Conservation (phyloP, 2,888 invertebrate species). For the Achlya flavicornis region DNA sequence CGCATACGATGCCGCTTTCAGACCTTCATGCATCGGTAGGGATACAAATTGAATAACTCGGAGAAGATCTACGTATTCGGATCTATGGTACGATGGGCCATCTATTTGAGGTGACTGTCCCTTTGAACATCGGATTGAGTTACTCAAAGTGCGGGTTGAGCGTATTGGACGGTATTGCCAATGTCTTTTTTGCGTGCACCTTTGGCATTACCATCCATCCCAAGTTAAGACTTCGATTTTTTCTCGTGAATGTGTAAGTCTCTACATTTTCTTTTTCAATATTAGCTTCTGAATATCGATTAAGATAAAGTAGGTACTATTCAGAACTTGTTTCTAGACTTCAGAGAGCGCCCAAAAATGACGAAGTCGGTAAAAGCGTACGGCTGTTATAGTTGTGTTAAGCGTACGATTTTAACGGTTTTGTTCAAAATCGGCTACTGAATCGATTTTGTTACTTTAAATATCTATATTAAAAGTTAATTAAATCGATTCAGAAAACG, state of each 20-base stretch:
- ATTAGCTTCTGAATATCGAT: neutral
- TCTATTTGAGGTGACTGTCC: conserved; percentile 74
- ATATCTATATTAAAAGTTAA: too few relatives aligned
- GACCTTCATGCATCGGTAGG: conserved; percentile 41
- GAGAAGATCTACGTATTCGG: conserved; percentile 75
- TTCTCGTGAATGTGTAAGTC: neutral
- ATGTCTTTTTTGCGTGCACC: conserved; percentile 41
- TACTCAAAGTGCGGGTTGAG: conserved; percentile 52
- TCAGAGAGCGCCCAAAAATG: too few relatives aligned
- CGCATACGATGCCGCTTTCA: conserved; percentile 32
- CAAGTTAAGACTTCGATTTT: neutral
- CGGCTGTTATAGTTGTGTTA: too few relatives aligned
- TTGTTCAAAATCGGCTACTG: too few relatives aligned
- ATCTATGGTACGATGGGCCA: conserved; percentile 70
- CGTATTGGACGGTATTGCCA: conserved; percentile 42
- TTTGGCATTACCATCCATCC: neutral
- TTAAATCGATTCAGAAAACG: too few relatives aligned
- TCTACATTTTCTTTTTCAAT: neutral
- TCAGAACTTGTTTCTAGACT: neutral
- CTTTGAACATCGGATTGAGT: conserved; percentile 65
- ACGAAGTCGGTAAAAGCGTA: too few relatives aligned
- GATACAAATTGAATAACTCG: conserved; percentile 80
- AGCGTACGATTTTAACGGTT: too few relatives aligned
- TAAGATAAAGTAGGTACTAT: too few relatives aligned
- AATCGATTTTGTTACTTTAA: too few relatives aligned